A percentile compares a stretch with the other conserved stretches of the same genome.
Conservation (phyloP, 1,140 invertebrate species). For the Thaumatotibia leucotreta region DNA sequence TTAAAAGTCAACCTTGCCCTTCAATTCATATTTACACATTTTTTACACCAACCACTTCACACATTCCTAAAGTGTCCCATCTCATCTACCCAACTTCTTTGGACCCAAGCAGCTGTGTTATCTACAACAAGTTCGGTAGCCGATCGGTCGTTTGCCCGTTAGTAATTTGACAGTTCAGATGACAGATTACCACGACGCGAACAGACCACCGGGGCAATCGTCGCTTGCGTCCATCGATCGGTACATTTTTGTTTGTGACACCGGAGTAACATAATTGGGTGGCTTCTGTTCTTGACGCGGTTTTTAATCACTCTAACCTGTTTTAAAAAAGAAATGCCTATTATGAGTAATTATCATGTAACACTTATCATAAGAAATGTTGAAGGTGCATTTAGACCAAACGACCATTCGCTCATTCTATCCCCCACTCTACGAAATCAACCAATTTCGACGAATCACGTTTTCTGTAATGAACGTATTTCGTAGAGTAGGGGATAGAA, state of each 20-base stretch:
- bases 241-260: slow-evolving; percentile 70
- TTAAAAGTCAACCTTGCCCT: too few relatives aligned
- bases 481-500: too few relatives aligned
- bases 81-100: slow-evolving; percentile 25
- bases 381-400: too few relatives aligned
- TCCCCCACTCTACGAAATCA: too few relatives aligned
- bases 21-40: background rate
- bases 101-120: slow-evolving; percentile 48
- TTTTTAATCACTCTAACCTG: background rate
- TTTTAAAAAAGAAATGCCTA: background rate
- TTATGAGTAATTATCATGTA: background rate
- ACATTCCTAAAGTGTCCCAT: background rate
- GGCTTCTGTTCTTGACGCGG: slow-evolving; percentile 23
- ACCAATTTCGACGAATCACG: too few relatives aligned
- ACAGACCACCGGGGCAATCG: slow-evolving; percentile 65
- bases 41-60: background rate
- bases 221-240: slow-evolving; percentile 39
- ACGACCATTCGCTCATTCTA: too few relatives aligned
- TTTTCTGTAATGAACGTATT: too few relatives aligned
- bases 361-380: too few relatives aligned
- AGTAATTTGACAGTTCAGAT: slow-evolving; percentile 75
- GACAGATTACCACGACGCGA: slow-evolving; percentile 64
- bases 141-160: slow-evolving; percentile 69
- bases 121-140: slow-evolving; percentile 72
- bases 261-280: slow-evolving; percentile 56